Percentiles rank a stretch among this genome's conserved stretches.
Conservation (phyloP, 2,888 invertebrate genomes). For the Acrobasis suavella region DNA sequence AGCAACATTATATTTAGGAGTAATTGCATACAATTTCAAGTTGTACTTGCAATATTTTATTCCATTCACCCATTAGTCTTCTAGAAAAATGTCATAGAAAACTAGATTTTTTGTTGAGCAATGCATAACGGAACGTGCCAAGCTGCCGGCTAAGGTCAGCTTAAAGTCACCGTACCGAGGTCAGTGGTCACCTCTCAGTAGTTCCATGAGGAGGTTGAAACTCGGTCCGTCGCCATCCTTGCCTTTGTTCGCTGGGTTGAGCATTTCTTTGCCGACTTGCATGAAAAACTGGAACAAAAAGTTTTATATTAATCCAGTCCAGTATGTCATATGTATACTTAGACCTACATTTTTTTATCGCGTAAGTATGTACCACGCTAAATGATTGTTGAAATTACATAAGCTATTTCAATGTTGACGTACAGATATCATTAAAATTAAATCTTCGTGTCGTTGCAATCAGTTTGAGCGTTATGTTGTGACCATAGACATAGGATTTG, state of each 20-base stretch:
- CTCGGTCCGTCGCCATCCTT: conserved; percentile 95
- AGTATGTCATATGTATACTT: no score
- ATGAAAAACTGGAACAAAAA: conserved; percentile 67
- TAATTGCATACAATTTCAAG: conserved; percentile 29
- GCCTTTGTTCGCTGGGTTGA: conserved; percentile 90
- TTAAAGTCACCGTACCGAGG: conserved; percentile 27
- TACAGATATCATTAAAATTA: no score
- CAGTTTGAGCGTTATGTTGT: no score
- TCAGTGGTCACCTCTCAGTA: conserved; percentile 96
- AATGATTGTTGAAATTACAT: no score
- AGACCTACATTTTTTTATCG: no score
- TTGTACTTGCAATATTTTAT: not conserved
- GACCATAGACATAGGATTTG: no score
- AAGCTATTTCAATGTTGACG: no score
- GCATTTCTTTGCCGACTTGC: conserved; percentile 96
- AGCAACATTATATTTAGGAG: conserved; percentile 8
- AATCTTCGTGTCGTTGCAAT: no score
- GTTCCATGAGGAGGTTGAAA: conserved; percentile 97
- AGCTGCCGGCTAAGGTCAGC: not conserved
- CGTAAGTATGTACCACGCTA: no score
- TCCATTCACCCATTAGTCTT: conserved; percentile 10
- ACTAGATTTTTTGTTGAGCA: conserved; percentile 51
- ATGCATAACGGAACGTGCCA: conserved; percentile 28
- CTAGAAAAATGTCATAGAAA: conserved; percentile 28
- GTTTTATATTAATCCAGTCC: not conserved